Evolutionary conservation across 2,113 vertebrate genomes (phyloP).

Genomic region (Isichthys henryi): DNA sequence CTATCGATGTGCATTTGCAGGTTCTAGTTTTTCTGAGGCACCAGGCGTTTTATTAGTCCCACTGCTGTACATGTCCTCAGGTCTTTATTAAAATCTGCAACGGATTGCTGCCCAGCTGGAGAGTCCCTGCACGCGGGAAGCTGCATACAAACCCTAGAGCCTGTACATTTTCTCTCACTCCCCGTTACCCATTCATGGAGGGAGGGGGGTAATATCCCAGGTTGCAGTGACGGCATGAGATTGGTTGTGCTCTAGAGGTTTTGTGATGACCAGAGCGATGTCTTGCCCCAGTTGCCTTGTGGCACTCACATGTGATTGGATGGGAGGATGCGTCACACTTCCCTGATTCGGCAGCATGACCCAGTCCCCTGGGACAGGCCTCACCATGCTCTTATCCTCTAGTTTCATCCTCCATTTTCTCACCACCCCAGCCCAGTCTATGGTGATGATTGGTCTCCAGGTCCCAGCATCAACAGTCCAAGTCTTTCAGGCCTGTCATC

Average conservation of each 20-base stretch:
- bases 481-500: neutral
- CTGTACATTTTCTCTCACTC: neutral
- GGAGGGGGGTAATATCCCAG: neutral
- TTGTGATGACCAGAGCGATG: neutral
- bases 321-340: constrained; percentile 5
- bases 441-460: neutral
- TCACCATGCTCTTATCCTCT: neutral
- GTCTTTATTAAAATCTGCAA: neutral
- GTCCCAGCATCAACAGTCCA: neutral
- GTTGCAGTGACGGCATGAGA: neutral
- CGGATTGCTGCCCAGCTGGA: neutral
- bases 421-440: neutral
- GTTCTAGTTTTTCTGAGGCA: neutral
- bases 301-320: neutral
- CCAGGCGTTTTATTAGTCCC: neutral
- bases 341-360: neutral
- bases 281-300: neutral
- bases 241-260: constrained; percentile 2
- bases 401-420: neutral
- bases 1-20: neutral
- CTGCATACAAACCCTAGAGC: neutral
- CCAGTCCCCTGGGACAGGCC: neutral
- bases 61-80: neutral
- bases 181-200: neutral
- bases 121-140: neutral